These are phyloP conservation scores for Congeria kusceri DNA, from an alignment of 2,888 invertebrate genomes.

Conservation along the genomic window DNA sequence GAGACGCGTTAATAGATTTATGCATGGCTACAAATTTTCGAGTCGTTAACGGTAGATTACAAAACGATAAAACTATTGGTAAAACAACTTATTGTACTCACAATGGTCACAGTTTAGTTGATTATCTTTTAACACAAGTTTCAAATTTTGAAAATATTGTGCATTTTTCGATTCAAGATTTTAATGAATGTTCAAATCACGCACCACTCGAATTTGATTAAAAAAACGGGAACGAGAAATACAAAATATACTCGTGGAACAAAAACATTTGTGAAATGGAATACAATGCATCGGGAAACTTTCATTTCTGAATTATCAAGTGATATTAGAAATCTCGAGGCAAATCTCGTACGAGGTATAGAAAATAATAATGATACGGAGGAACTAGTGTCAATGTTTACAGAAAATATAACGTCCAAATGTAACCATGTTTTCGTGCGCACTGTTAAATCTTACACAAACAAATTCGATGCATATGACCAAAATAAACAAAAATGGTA, in stretches of 20 bases:
- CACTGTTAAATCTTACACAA: neutral
- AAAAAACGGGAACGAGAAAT: no score
- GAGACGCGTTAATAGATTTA: neutral
- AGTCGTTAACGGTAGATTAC: conserved; percentile 6
- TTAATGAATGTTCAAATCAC: no score
- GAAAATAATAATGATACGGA: neutral
- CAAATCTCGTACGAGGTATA: neutral
- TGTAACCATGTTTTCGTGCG: neutral
- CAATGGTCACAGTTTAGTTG: conserved; percentile 12
- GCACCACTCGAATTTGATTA: no score
- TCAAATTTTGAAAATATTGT: neutral
- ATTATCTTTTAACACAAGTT: neutral
- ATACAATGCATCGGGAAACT: neutral
- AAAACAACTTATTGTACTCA: neutral
- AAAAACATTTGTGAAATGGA: conserved; percentile 5
- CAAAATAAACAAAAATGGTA: conserved; percentile 5
- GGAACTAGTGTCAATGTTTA: conserved; percentile 3
- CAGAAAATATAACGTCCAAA: neutral
- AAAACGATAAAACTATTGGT: neutral
- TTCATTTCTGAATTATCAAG: conserved; percentile 4
- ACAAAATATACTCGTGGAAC: neutral
- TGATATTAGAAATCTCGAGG: neutral
- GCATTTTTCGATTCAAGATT: no score
- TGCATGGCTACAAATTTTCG: conserved; percentile 3
- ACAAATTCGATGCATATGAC: neutral